phyloP scores from a whole-genome alignment of 2,797 vertebrate genomes.

The Crypturellus tataupa region DNA sequence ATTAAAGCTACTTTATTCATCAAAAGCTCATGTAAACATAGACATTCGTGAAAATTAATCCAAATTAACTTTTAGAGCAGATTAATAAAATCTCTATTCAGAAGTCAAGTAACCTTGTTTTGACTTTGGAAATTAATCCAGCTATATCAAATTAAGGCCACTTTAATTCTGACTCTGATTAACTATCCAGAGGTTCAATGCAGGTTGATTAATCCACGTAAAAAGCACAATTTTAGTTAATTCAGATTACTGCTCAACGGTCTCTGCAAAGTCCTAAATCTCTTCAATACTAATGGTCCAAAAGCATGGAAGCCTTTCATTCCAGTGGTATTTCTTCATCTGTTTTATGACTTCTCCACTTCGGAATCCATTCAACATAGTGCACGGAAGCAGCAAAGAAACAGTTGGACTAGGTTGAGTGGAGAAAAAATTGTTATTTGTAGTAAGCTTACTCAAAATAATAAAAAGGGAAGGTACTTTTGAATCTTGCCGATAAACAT shows the following conservation, averaged over 20 bases:
- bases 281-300: not conserved
- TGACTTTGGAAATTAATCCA: not conserved
- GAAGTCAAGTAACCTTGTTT: not conserved
- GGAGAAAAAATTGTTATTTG: not conserved
- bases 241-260: not conserved
- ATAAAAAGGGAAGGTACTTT: not conserved
- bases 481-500: not conserved
- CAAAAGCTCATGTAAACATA: not conserved
- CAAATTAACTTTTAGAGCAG: not conserved
- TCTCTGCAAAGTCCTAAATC: not conserved
- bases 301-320: not conserved
- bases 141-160: not conserved
- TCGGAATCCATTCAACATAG: not conserved
- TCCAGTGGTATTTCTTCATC: not conserved
- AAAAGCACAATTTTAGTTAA: slow-evolving; percentile 1
- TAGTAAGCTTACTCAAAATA: not conserved
- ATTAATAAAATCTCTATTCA: not conserved
- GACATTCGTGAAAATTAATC: not conserved
- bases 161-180: not conserved
- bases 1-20: not conserved
- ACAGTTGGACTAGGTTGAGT: not conserved
- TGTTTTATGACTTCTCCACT: not conserved
- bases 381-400: not conserved
- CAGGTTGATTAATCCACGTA: not conserved
- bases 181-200: not conserved